These are phyloP conservation scores for Tychaedon coryphoeus DNA, from an alignment of 2,113 vertebrate genomes.

Conservation along the genomic window DNA sequence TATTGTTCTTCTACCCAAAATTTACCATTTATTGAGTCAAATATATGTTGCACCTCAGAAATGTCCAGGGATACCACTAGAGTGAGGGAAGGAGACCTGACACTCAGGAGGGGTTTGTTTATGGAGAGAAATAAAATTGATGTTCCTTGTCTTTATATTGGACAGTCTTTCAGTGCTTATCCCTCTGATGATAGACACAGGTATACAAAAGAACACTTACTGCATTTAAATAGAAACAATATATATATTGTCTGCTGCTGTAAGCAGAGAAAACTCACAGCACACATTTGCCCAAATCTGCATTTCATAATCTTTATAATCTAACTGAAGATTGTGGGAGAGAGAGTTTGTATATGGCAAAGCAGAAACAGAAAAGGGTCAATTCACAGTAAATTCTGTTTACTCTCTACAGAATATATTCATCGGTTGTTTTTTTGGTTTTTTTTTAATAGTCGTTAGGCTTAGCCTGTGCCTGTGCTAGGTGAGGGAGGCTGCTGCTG, in stretches of 20 bases:
- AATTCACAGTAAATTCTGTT: neutral
- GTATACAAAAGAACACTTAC: neutral
- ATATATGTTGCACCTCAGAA: neutral
- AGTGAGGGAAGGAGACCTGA: neutral
- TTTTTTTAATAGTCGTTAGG: neutral
- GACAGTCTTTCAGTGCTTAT: neutral
- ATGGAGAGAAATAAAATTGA: neutral
- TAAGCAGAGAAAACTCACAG: neutral
- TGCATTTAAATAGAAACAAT: neutral
- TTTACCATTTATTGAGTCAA: neutral
- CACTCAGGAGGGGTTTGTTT: neutral
- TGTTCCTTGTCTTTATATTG: neutral
- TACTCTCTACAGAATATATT: neutral
- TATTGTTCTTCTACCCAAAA: neutral
- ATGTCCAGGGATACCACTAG: neutral
- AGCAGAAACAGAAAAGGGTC: neutral
- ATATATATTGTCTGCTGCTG: neutral
- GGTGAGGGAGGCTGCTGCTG: neutral
- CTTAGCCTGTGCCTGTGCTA: neutral
- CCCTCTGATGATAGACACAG: neutral
- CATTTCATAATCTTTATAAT: neutral
- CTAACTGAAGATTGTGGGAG: neutral
- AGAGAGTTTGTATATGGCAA: neutral
- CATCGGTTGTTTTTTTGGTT: fast-evolving
- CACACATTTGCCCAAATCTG: neutral